Percentiles rank a stretch among this genome's conserved stretches.
Evolutionary conservation across 2,797 vertebrate species (phyloP).

Genomic region (Myotis myotis): DNA sequence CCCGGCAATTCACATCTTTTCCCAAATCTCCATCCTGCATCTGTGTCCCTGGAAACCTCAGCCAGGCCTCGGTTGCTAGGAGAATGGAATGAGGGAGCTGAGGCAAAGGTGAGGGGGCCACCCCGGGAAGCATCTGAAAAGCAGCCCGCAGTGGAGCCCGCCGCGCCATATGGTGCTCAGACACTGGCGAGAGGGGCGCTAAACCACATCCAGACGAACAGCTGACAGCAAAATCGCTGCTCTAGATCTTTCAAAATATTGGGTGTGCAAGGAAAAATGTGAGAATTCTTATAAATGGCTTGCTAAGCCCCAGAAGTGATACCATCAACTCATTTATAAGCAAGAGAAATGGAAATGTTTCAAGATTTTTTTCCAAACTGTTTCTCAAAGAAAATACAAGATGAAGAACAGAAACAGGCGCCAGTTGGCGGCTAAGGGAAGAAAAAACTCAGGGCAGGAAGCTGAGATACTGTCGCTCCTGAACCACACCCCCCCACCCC

Average conservation of each 20-base stretch:
- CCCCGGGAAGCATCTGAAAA: not conserved
- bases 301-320: not conserved
- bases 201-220: not conserved
- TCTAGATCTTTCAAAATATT: not conserved
- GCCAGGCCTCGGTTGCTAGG: slow-evolving; percentile 61
- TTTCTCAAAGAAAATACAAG: not conserved
- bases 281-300: not conserved
- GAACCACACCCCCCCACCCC: not conserved
- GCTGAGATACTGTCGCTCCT: accelerated
- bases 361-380: not conserved
- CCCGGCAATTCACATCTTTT: not conserved
- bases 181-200: not conserved
- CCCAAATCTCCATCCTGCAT: not conserved
- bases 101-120: slow-evolving; percentile 28
- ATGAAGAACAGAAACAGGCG: not conserved
- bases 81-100: not conserved
- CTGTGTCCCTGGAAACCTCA: slow-evolving; percentile 53
- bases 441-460: accelerated
- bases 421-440: accelerated
- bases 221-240: not conserved
- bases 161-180: not conserved
- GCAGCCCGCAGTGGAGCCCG: not conserved
- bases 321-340: not conserved
- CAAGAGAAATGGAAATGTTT: not conserved
- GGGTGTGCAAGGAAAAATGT: not conserved